These are phyloP conservation scores for Zygogramma bicolorata DNA, from an alignment of 2,888 invertebrate genomes.

Conservation along the genomic window DNA sequence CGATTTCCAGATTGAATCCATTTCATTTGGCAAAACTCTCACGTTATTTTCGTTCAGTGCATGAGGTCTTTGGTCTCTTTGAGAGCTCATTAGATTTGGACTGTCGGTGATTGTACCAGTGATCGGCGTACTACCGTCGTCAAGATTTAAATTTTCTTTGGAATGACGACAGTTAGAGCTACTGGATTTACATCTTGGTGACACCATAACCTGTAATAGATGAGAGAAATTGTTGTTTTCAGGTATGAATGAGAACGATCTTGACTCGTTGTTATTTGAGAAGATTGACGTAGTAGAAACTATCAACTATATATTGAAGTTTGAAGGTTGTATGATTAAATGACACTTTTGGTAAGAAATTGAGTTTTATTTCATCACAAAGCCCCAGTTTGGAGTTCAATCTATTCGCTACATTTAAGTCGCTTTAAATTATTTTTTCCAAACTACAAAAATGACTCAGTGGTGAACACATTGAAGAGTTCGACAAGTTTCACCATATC, in stretches of 20 bases:
- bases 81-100: background rate
- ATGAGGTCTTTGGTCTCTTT: background rate
- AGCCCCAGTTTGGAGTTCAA: no score
- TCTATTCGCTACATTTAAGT: no score
- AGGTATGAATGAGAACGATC: background rate
- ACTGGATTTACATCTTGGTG: conserved; percentile 8
- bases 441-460: no score
- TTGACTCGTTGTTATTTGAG: no score
- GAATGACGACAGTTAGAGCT: background rate
- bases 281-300: no score
- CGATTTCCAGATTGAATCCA: background rate
- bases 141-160: background rate
- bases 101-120: background rate
- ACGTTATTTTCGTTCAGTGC: background rate
- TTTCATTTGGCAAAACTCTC: background rate
- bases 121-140: background rate
- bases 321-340: no score
- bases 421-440: no score
- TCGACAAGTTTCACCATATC: no score
- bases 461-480: no score
- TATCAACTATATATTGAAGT: no score
- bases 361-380: no score
- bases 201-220: conserved; percentile 15
- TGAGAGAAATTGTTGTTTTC: background rate
- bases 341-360: no score